Conservation (phyloP, 1,140 invertebrate genomes). For the Temnothorax longispinosus region DNA sequence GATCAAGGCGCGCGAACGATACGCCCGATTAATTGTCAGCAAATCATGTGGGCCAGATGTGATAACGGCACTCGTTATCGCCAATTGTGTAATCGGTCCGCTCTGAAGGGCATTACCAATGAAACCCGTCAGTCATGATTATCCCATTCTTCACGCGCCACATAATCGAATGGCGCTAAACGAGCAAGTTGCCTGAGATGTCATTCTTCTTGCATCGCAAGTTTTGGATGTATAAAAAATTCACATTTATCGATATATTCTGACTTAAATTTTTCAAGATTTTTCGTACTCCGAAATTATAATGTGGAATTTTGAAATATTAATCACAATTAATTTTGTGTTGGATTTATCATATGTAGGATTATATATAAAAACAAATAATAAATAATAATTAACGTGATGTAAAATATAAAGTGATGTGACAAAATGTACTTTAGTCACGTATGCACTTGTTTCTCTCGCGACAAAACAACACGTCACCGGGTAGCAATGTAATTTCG, state of each 20-base stretch:
- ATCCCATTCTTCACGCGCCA: conserved; percentile 64
- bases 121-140: conserved; percentile 34
- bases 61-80: conserved; percentile 60
- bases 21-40: conserved; percentile 52
- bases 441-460: background rate
- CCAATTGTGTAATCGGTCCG: conserved; percentile 53
- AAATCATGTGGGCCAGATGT: background rate
- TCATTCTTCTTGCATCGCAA: conserved; percentile 23
- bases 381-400: background rate
- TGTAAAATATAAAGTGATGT: background rate
- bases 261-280: background rate
- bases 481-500: background rate
- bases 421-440: background rate
- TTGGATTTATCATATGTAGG: background rate
- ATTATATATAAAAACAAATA: background rate
- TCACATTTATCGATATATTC: background rate
- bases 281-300: background rate
- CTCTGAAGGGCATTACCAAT: conserved; percentile 57
- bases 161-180: conserved; percentile 68
- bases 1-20: background rate
- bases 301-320: background rate
- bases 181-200: background rate
- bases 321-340: background rate
- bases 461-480: background rate
- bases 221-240: background rate